These are phyloP conservation scores for Phrynosoma platyrhinos DNA, from an alignment of 2,113 vertebrate species.

Conservation along the genomic window DNA sequence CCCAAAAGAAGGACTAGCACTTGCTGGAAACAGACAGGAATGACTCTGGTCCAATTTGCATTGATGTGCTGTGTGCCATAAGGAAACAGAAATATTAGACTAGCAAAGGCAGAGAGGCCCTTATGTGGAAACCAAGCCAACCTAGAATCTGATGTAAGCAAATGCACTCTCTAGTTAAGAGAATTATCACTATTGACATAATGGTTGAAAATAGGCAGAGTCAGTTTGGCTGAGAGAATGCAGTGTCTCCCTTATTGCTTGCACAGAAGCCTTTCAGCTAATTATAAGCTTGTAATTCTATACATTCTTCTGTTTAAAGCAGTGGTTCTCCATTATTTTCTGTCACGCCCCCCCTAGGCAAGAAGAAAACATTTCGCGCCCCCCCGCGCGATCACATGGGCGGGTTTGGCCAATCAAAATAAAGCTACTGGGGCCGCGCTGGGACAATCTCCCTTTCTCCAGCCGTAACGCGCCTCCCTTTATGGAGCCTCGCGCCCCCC, in stretches of 20 bases:
- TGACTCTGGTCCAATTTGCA: slow-evolving; percentile 15
- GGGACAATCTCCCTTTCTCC: too few species aligned
- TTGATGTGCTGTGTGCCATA: background rate
- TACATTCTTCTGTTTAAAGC: background rate
- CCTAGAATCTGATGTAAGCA: slow-evolving; percentile 14
- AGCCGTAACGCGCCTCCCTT: too few species aligned
- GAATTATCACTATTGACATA: background rate
- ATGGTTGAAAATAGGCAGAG: background rate
- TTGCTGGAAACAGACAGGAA: slow-evolving; percentile 24
- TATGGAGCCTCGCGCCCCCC: too few species aligned
- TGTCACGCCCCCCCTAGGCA: too few species aligned
- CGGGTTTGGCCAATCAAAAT: too few species aligned
- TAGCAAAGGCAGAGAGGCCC: background rate
- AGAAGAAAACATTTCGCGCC: too few species aligned
- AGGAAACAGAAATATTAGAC: background rate
- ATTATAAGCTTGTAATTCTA: background rate
- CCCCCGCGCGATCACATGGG: too few species aligned
- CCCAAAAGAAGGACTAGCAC: background rate
- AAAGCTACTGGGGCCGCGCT: too few species aligned
- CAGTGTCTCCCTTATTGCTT: background rate
- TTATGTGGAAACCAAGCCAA: slow-evolving; percentile 10
- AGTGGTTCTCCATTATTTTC: too few species aligned
- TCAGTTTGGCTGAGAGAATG: too few species aligned
- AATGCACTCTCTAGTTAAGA: background rate
- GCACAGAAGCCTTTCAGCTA: background rate